Base-by-base conservation (phyloP, 2,797 vertebrate genomes). In the Manis crassicaudata region DNA sequence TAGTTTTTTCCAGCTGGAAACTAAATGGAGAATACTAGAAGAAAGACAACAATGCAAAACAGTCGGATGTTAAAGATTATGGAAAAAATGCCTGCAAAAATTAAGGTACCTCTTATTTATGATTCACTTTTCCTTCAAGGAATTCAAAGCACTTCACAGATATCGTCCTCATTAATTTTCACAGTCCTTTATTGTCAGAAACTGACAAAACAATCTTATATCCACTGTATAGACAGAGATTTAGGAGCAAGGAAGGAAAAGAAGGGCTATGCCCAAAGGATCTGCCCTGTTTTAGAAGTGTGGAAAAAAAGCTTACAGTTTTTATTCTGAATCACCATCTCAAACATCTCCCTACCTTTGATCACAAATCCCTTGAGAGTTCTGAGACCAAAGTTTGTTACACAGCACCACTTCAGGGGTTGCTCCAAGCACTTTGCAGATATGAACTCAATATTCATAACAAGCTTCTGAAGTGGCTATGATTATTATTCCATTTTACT, bases 1-100 rank as follows among this genome's bases (percentile, higher is more conserved):
- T 81, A n/a, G 70, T 1, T 21, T 60, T 75, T 75, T 40, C 7
- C 14, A 87, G 20, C 18, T 94, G 68, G 27, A 27, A 92, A 88
- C 63, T 80, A 93, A 54, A 76, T 40, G 17, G 50, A 92, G 60
- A 93, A 46, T 14, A 35, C 40, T 65, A 81, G 54, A 72, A 92
- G 56, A 85, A 81, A 81, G 67, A 88, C 52, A 90, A 40, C 13
- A 94, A 72, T 50, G 27, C 52, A 63, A 11, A 54, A 92, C 0
- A 86, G 32, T 58, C 87, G 40, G 63, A 75, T 17, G 52, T 92
- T 63, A 92, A 90, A 72, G 29, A 62, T 52, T 60, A 16, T 79
- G 54, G 67, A 84, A 87, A 91, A 93, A 70, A 9, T 86, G 2
- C 60, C 82, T 95, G 43, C 56, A 83, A 81, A 93, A 87, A 67